Evolutionary conservation across 1,140 invertebrate species (phyloP), one percentile per base, ranked within the genome.

Genomic region (Araneus ventricosus): DNA sequence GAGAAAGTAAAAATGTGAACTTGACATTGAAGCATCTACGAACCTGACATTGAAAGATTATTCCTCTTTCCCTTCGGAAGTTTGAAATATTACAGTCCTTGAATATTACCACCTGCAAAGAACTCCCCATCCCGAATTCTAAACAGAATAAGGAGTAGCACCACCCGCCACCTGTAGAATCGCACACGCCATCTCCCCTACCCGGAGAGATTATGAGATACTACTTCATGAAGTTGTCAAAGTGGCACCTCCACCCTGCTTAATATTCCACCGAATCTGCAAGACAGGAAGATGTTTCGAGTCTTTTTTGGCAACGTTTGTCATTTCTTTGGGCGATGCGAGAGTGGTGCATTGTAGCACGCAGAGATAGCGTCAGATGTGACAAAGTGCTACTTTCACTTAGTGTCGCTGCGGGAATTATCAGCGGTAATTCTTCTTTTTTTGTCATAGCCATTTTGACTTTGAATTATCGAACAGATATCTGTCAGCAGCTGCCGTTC

Each of bases 171-270:
- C 30, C 14, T 34, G 0, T 20, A 1, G 70, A 37, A 75, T 75
- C 70, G 27, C 70, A 20, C 70, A 75, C 34, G 20, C 34, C 70
- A 75, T 75, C 70, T 75, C 70, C 70, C 30, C 22, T 52, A 63
- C 70, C 70, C 20, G 70, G 17, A 75, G 17, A 75, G 70, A 75
- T 75, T 20, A 30, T 75, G 10, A 75, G 70, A 75, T 37, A 75
- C 70, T 37, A 20, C 20, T 75, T 75, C 70, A 37, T 34, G 70
- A 34, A 75, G 30, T 75, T 75, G 30, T 75, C 80, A 52, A 41
- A 41, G 41, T n/a, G 80, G 37, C 80, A 82, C 80, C 80, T 82
- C 80, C 80, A 82, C 80, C 80, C 80, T 82, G 17, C 39, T 82
- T 82, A 82, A 82, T 52, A 82, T 82, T 82, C 80, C 39, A 24